Conservation (phyloP, 1,140 invertebrate genomes). For the Sminthurides bifidus region DNA sequence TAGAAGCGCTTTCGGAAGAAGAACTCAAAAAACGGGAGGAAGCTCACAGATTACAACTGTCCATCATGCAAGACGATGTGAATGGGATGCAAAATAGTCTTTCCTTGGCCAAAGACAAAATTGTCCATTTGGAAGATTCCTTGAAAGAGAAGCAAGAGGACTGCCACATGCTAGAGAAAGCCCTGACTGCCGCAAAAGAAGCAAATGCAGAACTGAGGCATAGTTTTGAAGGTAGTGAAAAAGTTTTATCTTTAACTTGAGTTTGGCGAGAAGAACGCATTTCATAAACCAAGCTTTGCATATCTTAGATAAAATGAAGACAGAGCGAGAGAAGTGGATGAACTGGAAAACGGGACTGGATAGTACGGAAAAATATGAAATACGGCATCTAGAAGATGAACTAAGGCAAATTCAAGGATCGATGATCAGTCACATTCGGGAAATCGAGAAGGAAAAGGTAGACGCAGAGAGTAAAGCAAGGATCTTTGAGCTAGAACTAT, state of each 20-base stretch:
- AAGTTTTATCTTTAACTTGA: background rate
- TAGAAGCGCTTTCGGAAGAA: background rate
- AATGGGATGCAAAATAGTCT: too few relatives aligned
- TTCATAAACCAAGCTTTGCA: background rate
- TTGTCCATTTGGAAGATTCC: background rate
- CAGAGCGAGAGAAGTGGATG: slow-evolving; percentile 28
- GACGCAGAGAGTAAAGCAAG: slow-evolving; percentile 27
- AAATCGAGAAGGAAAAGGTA: slow-evolving; percentile 21
- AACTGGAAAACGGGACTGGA: slow-evolving; percentile 26
- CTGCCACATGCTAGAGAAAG: background rate
- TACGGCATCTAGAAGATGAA: slow-evolving; percentile 17
- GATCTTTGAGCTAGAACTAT: slow-evolving; percentile 12
- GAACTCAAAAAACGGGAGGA: background rate
- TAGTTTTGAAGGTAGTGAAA: slow-evolving; percentile 1
- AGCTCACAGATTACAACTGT: too few relatives aligned
- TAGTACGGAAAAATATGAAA: slow-evolving; percentile 23
- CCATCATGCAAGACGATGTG: too few relatives aligned
- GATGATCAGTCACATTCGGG: slow-evolving; percentile 23
- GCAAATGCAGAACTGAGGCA: background rate
- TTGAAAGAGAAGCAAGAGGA: slow-evolving; percentile 4
- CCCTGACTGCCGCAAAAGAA: slow-evolving; percentile 3
- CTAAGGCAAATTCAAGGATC: slow-evolving; percentile 21
- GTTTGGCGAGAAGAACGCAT: background rate
- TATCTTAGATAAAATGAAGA: slow-evolving; percentile 15
- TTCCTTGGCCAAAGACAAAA: background rate